Percentiles rank a stretch among this genome's conserved stretches.
These are phyloP conservation scores for Smithornis capensis DNA, from an alignment of 2,113 vertebrate species.

Conservation along the genomic window DNA sequence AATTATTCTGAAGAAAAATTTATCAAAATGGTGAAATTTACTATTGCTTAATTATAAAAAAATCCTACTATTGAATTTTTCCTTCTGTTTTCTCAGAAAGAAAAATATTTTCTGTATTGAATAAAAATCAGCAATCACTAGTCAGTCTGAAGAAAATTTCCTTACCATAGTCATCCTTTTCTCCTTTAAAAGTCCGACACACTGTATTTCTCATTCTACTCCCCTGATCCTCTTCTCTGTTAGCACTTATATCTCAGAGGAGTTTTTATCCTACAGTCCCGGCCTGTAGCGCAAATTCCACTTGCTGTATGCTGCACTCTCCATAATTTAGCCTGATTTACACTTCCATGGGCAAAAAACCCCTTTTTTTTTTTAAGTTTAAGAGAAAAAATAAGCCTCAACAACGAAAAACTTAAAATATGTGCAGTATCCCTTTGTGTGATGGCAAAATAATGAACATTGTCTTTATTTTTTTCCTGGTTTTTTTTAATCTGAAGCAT, in stretches of 20 bases:
- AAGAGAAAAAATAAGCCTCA: not conserved
- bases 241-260: not conserved
- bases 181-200: not conserved
- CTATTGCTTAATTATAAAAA: not conserved
- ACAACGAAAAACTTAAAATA: not conserved
- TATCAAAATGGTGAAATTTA: not conserved
- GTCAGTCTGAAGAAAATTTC: not conserved
- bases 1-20: not conserved
- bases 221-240: not conserved
- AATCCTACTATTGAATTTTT: fast-evolving
- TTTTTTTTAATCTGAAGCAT: not conserved
- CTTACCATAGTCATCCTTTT: not conserved
- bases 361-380: not conserved
- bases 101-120: not conserved
- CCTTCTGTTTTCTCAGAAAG: not conserved
- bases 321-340: not conserved
- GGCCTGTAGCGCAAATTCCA: not conserved
- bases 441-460: not conserved
- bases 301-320: not conserved
- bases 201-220: not conserved
- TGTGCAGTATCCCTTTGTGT: not conserved
- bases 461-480: not conserved
- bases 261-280: not conserved
- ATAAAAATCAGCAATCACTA: not conserved
- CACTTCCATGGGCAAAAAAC: not conserved